phyloP scores from a whole-genome alignment of 1,140 invertebrate genomes.

The Drosophila mayri region DNA sequence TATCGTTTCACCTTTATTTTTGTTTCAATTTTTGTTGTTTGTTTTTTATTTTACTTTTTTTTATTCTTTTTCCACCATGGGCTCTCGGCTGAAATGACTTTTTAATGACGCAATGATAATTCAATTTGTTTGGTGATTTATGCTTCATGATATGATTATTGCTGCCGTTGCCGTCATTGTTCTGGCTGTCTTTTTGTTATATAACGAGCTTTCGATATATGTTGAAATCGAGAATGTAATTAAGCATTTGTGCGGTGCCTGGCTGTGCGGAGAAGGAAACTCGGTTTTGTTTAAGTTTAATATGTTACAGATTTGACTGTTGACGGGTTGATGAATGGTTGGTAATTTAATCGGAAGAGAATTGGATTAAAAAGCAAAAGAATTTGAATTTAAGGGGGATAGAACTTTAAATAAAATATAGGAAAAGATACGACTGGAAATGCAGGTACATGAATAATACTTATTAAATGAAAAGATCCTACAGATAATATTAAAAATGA shows the following conservation, averaged over 20 bases:
- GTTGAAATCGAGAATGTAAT: constrained; percentile 80
- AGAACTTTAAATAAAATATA: not conserved
- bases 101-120: constrained; percentile 83
- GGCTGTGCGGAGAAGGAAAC: constrained; percentile 2
- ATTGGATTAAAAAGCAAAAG: too few relatives aligned
- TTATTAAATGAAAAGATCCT: not conserved
- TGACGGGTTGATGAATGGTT: constrained; percentile 17
- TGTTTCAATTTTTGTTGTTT: constrained; percentile 28
- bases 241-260: constrained; percentile 39
- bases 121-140: constrained; percentile 81
- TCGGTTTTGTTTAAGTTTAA: constrained; percentile 19
- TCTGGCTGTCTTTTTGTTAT: constrained; percentile 44
- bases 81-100: constrained; percentile 65
- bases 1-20: constrained; percentile 80
- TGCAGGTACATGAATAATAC: too few relatives aligned
- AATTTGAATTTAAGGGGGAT: not conserved
- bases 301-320: constrained; percentile 34
- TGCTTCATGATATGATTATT: constrained; percentile 64
- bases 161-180: constrained; percentile 31
- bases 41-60: not conserved
- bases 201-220: constrained; percentile 72
- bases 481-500: not conserved
- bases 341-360: constrained; percentile 15
- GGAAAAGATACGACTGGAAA: not conserved
- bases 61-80: constrained; percentile 22